These are phyloP conservation scores for Hartigia nigra DNA, from an alignment of 2,888 invertebrate genomes.

Conservation along the genomic window DNA sequence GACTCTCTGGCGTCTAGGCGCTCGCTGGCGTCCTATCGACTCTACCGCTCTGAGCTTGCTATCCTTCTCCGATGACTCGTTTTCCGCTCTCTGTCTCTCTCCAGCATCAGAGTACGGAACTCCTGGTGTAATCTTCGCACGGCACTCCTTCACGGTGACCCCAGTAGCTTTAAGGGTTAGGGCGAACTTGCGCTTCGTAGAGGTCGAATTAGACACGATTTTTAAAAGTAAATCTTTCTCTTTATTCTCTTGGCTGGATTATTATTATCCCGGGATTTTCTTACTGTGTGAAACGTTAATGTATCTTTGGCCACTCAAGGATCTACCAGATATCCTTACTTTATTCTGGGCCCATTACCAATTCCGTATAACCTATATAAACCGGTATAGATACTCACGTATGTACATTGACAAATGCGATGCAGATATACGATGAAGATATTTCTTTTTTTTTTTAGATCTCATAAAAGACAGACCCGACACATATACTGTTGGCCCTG, in stretches of 20 bases:
- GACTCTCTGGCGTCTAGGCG: constrained; percentile 60
- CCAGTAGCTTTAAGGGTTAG: background rate
- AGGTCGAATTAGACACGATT: background rate
- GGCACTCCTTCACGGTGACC: background rate
- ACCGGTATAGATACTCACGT: background rate
- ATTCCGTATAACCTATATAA: background rate
- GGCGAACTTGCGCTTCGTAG: background rate
- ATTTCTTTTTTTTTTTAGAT: background rate
- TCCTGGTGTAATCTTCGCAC: background rate
- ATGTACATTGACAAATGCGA: background rate
- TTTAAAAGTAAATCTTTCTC: background rate
- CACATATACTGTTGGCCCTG: background rate
- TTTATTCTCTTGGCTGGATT: background rate
- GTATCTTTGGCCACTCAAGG: background rate
- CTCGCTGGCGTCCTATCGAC: constrained; percentile 54
- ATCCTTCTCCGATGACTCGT: background rate
- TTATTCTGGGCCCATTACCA: background rate
- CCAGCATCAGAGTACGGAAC: background rate
- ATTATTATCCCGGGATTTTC: background rate
- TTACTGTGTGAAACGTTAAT: background rate
- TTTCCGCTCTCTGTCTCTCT: background rate
- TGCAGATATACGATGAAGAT: background rate
- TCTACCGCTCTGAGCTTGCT: constrained; percentile 32
- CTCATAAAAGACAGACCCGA: background rate
- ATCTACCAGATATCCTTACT: background rate